These are phyloP conservation scores for Microplitis demolitor DNA, from an alignment of 1,140 invertebrate species.

Conservation along the genomic window DNA sequence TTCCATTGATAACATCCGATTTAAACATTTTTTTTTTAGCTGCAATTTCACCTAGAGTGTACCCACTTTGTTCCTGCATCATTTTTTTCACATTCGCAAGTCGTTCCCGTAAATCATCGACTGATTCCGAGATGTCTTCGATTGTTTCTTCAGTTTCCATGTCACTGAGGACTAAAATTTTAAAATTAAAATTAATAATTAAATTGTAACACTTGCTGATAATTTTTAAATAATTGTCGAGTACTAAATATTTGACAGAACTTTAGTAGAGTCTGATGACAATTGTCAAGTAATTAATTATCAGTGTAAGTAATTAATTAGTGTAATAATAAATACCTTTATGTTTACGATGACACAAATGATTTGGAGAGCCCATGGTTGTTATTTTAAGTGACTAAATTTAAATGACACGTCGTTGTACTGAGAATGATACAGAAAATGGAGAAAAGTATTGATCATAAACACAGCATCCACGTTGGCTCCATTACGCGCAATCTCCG, in stretches of 20 bases:
- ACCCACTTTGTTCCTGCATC: slow-evolving; percentile 72
- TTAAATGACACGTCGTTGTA: background rate
- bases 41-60: slow-evolving; percentile 57
- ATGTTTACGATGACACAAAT: slow-evolving; percentile 22
- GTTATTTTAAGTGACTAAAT: background rate
- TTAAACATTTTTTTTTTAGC: slow-evolving; percentile 52
- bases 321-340: slow-evolving; percentile 11
- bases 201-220: no score
- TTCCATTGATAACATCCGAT: slow-evolving; percentile 76
- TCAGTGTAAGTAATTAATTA: background rate
- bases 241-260: no score
- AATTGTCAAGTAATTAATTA: background rate
- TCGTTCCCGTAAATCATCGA: slow-evolving; percentile 77
- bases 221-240: no score
- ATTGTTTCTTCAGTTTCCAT: slow-evolving; percentile 40
- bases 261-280: no score
- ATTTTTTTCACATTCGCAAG: slow-evolving; percentile 78
- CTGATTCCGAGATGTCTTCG: slow-evolving; percentile 72
- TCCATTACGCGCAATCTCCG: slow-evolving; percentile 49
- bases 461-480: slow-evolving; percentile 39
- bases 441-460: slow-evolving; percentile 51
- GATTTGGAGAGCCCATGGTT: slow-evolving; percentile 15
- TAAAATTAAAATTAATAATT: background rate
- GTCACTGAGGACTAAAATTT: slow-evolving; percentile 32
- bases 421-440: background rate